phyloP scores from a whole-genome alignment of 1,140 invertebrate genomes.

The Parapsyche elsis region DNA sequence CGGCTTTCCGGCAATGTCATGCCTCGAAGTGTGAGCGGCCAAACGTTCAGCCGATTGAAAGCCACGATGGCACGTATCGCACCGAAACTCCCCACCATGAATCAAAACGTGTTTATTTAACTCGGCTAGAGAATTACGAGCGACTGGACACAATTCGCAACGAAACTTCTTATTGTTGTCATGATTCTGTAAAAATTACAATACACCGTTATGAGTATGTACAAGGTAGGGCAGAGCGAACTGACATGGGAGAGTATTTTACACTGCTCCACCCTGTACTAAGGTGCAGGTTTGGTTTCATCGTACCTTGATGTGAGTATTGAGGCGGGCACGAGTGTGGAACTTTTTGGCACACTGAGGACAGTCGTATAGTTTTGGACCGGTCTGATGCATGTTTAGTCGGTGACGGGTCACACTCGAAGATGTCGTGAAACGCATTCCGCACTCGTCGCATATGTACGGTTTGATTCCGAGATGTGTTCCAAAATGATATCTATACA shows the following conservation, averaged over 20 bases:
- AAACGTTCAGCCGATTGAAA: slow-evolving; percentile 45
- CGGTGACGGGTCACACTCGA: slow-evolving; percentile 46
- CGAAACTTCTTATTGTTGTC: slow-evolving; percentile 47
- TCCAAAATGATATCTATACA: slow-evolving; percentile 49
- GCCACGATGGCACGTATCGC: slow-evolving; percentile 52
- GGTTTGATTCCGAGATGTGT: slow-evolving; percentile 54
- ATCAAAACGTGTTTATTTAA: slow-evolving; percentile 46
- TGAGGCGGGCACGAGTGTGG: slow-evolving; percentile 46
- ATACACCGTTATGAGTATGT: not conserved
- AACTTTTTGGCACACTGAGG: slow-evolving; percentile 46
- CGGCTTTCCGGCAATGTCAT: slow-evolving; percentile 53
- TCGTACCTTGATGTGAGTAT: slow-evolving; percentile 47
- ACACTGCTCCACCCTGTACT: not conserved
- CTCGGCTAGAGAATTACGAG: slow-evolving; percentile 36
- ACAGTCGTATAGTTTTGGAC: slow-evolving; percentile 38
- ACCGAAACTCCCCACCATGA: slow-evolving; percentile 50
- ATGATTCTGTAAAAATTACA: slow-evolving; percentile 44
- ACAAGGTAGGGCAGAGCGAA: too few relatives aligned
- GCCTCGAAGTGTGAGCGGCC: slow-evolving; percentile 43
- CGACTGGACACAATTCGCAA: slow-evolving; percentile 49
- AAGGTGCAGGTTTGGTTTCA: not conserved
- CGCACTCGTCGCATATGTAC: slow-evolving; percentile 46
- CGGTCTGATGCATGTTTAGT: slow-evolving; percentile 48
- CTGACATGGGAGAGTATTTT: not conserved
- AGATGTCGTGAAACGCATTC: slow-evolving; percentile 50